Evolutionary conservation across 1,140 invertebrate species (phyloP).

Genomic region (Acromyrmex echinatior): DNA sequence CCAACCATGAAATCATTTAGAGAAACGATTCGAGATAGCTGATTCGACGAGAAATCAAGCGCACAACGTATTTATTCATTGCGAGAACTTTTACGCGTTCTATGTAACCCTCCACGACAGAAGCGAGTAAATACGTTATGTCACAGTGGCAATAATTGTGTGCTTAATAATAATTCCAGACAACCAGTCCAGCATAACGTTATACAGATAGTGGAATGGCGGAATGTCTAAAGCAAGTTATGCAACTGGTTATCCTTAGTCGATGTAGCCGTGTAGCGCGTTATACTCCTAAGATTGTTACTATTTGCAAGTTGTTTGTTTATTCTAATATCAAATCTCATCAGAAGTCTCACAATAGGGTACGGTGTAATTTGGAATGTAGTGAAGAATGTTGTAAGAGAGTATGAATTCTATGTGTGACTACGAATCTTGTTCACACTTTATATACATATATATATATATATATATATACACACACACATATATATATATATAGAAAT

Average conservation of each 20-base stretch:
- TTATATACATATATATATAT: slow-evolving; percentile 64
- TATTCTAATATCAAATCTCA: slow-evolving; percentile 73
- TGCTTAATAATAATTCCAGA: slow-evolving; percentile 73
- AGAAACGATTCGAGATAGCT: slow-evolving; percentile 50
- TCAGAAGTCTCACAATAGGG: slow-evolving; percentile 66
- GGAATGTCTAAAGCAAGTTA: slow-evolving; percentile 75
- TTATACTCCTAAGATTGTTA: slow-evolving; percentile 76
- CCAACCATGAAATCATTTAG: slow-evolving; percentile 28
- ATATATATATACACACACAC: slow-evolving; percentile 25
- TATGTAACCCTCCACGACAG: slow-evolving; percentile 65
- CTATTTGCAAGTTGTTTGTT: slow-evolving; percentile 77
- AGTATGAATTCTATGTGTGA: slow-evolving; percentile 69
- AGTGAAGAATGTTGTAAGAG: slow-evolving; percentile 73
- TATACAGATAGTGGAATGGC: slow-evolving; percentile 65
- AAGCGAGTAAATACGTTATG: slow-evolving; percentile 70
- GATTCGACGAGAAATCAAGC: slow-evolving; percentile 69
- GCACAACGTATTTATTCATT: slow-evolving; percentile 76
- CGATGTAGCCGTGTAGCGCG: slow-evolving; percentile 69
- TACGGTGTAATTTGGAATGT: slow-evolving; percentile 51
- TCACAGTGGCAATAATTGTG: slow-evolving; percentile 67
- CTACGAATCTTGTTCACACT: slow-evolving; percentile 74
- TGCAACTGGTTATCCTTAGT: slow-evolving; percentile 76
- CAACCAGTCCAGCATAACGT: slow-evolving; percentile 70
- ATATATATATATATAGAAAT: slow-evolving; percentile 42
- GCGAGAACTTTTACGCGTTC: slow-evolving; percentile 70